A percentile compares a stretch with the other conserved stretches of the same genome.
phyloP scores from a whole-genome alignment of 1,140 invertebrate genomes.

The Leptonema lineaticorne region DNA sequence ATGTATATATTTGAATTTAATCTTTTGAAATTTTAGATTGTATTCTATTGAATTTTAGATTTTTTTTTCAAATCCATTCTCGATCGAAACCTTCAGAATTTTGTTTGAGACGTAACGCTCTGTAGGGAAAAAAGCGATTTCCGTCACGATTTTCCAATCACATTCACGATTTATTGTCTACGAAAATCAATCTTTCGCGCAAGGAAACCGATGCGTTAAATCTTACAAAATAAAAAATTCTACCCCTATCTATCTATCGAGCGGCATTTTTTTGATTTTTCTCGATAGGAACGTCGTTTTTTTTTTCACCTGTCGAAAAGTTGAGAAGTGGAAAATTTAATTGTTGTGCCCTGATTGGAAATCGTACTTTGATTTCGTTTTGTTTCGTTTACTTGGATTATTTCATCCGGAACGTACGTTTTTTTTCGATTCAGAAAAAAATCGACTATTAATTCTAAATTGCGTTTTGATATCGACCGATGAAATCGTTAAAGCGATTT shows the following conservation, averaged over 20 bases:
- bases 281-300: not conserved
- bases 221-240: not conserved
- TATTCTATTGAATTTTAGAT: too few species aligned
- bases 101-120: too few species aligned
- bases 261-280: not conserved
- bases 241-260: not conserved
- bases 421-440: too few species aligned
- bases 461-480: too few species aligned
- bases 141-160: slow-evolving; percentile 9
- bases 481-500: too few species aligned
- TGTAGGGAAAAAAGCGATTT: not conserved
- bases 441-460: too few species aligned
- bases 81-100: too few species aligned
- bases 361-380: too few species aligned
- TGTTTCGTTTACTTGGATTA: not conserved
- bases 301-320: not conserved
- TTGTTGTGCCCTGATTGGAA: slow-evolving; percentile 12
- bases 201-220: not conserved
- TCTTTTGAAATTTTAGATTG: too few species aligned
- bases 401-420: not conserved
- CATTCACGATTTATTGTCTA: not conserved
- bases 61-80: too few species aligned
- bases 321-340: slow-evolving; percentile 18
- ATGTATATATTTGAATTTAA: too few species aligned
- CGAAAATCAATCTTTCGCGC: slow-evolving; percentile 3